Conservation (phyloP, 1,140 invertebrate species). For the Camponotus pennsylvanicus region DNA sequence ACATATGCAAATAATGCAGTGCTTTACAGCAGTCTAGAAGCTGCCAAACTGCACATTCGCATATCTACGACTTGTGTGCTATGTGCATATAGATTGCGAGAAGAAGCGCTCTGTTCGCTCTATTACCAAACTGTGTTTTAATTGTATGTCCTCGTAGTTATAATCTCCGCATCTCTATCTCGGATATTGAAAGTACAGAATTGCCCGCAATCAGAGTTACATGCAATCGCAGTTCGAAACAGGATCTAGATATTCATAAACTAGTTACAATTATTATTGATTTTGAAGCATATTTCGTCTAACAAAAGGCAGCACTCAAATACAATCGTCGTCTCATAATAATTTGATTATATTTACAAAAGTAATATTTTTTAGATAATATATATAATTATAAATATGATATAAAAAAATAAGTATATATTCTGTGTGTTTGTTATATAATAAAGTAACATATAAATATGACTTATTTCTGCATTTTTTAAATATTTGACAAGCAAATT, state of each 20-base stretch:
- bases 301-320: slow-evolving; percentile 30
- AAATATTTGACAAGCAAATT: background rate
- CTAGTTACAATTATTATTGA: slow-evolving; percentile 27
- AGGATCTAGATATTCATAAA: slow-evolving; percentile 28
- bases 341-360: slow-evolving; percentile 24
- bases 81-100: background rate
- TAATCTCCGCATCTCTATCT: slow-evolving; percentile 23
- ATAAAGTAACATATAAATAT: background rate
- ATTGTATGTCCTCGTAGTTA: slow-evolving; percentile 27
- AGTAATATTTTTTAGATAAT: background rate
- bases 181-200: slow-evolving; percentile 38
- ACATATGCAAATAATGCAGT: background rate
- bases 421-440: background rate
- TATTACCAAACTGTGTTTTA: slow-evolving; percentile 44
- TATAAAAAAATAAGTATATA: background rate
- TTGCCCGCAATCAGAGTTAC: slow-evolving; percentile 20
- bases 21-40: slow-evolving; percentile 10
- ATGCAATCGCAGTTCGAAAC: slow-evolving; percentile 31
- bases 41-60: background rate
- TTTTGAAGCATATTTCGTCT: slow-evolving; percentile 13
- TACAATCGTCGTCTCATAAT: background rate
- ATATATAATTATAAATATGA: background rate
- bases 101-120: slow-evolving; percentile 1
- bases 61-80: background rate
- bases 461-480: too few relatives aligned